A percentile compares a stretch with the other conserved stretches of the same genome.
Conservation (phyloP, 1,140 invertebrate species). For the Polypedilum pembai region DNA sequence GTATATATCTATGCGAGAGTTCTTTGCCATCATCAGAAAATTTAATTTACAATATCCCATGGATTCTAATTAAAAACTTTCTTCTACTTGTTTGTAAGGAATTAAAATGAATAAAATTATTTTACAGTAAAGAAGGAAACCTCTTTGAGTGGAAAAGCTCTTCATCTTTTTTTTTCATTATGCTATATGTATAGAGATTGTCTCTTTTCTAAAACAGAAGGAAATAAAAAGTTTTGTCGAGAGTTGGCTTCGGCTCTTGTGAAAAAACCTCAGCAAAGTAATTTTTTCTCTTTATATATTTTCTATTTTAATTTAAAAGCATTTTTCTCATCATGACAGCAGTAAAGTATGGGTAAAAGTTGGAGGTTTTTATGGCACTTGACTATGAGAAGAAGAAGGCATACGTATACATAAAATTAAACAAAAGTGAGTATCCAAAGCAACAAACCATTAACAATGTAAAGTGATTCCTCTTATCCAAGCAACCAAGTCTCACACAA, state of each 20-base stretch:
- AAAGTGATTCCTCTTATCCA: background rate
- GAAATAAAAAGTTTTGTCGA: background rate
- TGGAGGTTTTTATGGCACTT: background rate
- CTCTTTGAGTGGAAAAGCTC: constrained; percentile 10
- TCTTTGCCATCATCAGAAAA: background rate
- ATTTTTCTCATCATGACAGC: constrained; percentile 1
- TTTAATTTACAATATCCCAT: background rate
- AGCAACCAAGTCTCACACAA: background rate
- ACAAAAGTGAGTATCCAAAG: background rate
- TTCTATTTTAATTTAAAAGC: background rate
- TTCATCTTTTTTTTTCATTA: background rate
- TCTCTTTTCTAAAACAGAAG: background rate
- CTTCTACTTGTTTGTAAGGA: background rate
- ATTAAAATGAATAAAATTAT: no score
- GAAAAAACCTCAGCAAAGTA: background rate
- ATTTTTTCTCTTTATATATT: no score
- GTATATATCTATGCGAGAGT: background rate
- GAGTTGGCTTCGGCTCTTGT: background rate
- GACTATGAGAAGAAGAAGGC: background rate
- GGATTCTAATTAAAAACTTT: constrained; percentile 14
- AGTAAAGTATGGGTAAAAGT: background rate
- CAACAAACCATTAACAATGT: constrained; percentile 18
- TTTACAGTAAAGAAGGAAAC: background rate
- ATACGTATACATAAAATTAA: background rate
- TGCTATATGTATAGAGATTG: background rate